Evolutionary conservation across 1,140 invertebrate species (phyloP).

Genomic region (Triops cancriformis): DNA sequence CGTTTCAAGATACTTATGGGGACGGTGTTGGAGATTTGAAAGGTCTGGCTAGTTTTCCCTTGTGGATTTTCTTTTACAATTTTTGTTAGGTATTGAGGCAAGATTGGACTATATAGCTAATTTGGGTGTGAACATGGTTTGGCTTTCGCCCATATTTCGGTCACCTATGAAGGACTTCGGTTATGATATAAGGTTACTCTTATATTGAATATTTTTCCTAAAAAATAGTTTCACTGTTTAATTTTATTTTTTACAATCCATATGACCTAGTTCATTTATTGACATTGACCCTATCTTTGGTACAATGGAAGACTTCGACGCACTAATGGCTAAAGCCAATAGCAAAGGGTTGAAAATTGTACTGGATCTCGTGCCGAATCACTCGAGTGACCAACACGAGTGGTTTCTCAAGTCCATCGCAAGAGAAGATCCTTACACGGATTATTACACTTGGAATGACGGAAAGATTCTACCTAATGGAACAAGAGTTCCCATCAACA

Average conservation of each 20-base stretch:
- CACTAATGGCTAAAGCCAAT: slow-evolving; percentile 39
- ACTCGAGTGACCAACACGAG: slow-evolving; percentile 63
- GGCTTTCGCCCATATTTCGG: slow-evolving; percentile 61
- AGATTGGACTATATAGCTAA: slow-evolving; percentile 43
- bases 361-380: slow-evolving; percentile 78
- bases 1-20: slow-evolving; percentile 65
- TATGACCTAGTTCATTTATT: slow-evolving; percentile 44
- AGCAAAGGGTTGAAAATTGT: slow-evolving; percentile 61
- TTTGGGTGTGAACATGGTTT: slow-evolving; percentile 53
- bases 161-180: slow-evolving; percentile 58
- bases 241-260: background rate
- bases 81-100: slow-evolving; percentile 37
- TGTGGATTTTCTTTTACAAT: background rate
- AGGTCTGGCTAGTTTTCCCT: slow-evolving; percentile 43
- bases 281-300: slow-evolving; percentile 52
- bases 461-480: slow-evolving; percentile 31
- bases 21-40: slow-evolving; percentile 66
- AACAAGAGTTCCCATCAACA: slow-evolving; percentile 42
- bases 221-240: too few relatives aligned
- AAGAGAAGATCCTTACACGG: slow-evolving; percentile 43
- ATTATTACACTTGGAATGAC: slow-evolving; percentile 47
- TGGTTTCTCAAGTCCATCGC: slow-evolving; percentile 65
- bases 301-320: slow-evolving; percentile 53
- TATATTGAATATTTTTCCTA: background rate
- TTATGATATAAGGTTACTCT: slow-evolving; percentile 48